These are phyloP conservation scores for Haliclona indistincta DNA, from an alignment of 37 sponge, comb jelly and placozoan genomes.

Conservation along the genomic window DNA sequence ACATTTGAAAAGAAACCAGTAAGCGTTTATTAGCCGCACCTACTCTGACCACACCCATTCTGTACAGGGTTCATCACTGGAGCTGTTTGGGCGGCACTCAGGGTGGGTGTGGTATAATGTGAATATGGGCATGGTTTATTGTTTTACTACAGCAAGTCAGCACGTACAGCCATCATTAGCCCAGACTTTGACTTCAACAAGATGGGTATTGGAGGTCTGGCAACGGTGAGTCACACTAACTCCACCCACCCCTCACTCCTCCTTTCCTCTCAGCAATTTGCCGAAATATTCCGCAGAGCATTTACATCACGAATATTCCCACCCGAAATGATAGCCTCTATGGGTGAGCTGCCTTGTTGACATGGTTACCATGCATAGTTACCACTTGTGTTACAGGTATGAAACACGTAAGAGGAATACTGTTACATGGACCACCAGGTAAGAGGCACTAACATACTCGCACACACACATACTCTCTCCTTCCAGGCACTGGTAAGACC, in stretches of 20 bases:
- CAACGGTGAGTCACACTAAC: slow-evolving; percentile 65
- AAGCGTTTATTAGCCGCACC: slow-evolving; percentile 3
- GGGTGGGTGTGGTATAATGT: slow-evolving; percentile 18
- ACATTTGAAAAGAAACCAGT: slow-evolving; percentile 66
- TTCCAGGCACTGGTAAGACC: slow-evolving; percentile 95
- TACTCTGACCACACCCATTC: background rate
- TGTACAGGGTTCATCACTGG: slow-evolving; percentile 46
- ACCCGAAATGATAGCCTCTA: slow-evolving; percentile 86
- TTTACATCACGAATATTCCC: slow-evolving; percentile 99
- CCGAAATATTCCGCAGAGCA: slow-evolving; percentile 95
- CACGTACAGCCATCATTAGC: slow-evolving; percentile 78
- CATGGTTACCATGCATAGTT: background rate
- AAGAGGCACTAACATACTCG: background rate
- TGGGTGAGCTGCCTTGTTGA: slow-evolving; percentile 64
- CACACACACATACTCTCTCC: slow-evolving; percentile 2
- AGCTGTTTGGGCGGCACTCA: slow-evolving; percentile 66
- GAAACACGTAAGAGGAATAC: slow-evolving; percentile 94
- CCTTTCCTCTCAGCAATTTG: slow-evolving; percentile 72
- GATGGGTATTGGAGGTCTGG: slow-evolving; percentile 98
- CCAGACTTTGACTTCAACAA: slow-evolving; percentile 96
- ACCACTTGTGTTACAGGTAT: slow-evolving; percentile 33
- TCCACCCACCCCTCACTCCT: background rate
- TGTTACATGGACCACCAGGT: slow-evolving; percentile 94
- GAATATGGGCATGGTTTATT: background rate
- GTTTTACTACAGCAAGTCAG: slow-evolving; percentile 27